Evolutionary conservation across 2,797 vertebrate genomes (phyloP).

Genomic region (Enteromius mattozi): DNA sequence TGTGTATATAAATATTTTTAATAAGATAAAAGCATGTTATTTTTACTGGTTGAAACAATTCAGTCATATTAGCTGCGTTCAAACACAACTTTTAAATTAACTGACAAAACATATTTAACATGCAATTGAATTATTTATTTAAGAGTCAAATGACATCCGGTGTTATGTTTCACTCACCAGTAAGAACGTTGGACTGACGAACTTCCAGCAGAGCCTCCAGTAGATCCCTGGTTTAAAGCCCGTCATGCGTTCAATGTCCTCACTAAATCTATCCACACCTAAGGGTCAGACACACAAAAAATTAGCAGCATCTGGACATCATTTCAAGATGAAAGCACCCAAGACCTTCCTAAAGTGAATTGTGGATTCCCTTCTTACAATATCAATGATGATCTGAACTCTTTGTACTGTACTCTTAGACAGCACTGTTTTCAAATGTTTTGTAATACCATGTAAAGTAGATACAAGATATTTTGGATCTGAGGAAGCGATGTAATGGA

Average conservation of each 20-base stretch:
- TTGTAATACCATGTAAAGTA: constrained; percentile 26
- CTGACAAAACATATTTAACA: not conserved
- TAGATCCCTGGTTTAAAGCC: constrained; percentile 98
- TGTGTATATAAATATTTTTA: no score
- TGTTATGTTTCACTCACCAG: constrained; percentile 80
- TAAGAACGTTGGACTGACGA: constrained; percentile 94
- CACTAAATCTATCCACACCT: constrained; percentile 98
- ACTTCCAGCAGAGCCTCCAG: constrained; percentile 99
- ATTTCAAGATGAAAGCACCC: constrained; percentile 4
- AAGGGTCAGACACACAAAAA: constrained; percentile 41
- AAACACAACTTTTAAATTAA: not conserved
- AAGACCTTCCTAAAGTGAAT: constrained; percentile 12
- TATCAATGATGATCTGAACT: constrained; percentile 44
- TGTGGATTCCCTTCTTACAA: constrained; percentile 26
- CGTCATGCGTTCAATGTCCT: constrained; percentile 97
- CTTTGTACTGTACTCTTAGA: constrained; percentile 29
- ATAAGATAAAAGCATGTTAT: not conserved
- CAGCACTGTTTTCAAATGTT: constrained; percentile 35
- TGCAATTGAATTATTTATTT: not conserved
- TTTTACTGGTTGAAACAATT: not conserved
- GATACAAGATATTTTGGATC: constrained; percentile 15
- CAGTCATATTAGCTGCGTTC: not conserved
- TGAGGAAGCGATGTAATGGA: not conserved
- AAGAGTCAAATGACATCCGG: not conserved
- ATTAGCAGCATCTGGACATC: constrained; percentile 41